phyloP scores from a whole-genome alignment of 2,797 vertebrate species.

The Anguilla marmorata region DNA sequence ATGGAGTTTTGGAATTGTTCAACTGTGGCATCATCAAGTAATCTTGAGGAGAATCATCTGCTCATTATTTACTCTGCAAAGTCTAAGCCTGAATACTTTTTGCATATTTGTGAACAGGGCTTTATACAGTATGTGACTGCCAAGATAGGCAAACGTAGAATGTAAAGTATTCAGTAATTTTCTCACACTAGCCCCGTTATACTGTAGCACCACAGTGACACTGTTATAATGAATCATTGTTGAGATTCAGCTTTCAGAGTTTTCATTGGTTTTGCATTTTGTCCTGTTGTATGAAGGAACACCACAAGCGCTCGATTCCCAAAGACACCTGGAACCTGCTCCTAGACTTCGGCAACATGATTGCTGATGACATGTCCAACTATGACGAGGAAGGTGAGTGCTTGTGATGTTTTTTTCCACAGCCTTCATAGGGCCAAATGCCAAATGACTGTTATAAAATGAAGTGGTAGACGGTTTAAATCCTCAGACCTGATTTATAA shows the following conservation, averaged over 20 bases:
- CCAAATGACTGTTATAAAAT: slow-evolving; percentile 69
- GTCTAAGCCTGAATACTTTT: neutral
- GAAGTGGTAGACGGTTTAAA: slow-evolving; percentile 44
- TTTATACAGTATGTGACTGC: neutral
- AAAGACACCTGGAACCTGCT: slow-evolving; percentile 98
- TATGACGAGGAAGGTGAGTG: slow-evolving; percentile 94
- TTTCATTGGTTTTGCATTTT: slow-evolving; percentile 7
- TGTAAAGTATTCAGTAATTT: neutral
- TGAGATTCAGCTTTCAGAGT: neutral
- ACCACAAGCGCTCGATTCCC: slow-evolving; percentile 95
- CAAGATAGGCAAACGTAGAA: neutral
- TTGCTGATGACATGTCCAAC: slow-evolving; percentile 98
- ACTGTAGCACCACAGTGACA: neutral
- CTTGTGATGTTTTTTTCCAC: neutral
- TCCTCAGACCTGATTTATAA: neutral
- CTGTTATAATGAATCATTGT: neutral
- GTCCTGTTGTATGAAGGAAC: slow-evolving; percentile 74
- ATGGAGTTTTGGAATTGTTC: neutral
- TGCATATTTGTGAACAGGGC: neutral
- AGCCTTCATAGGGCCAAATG: neutral
- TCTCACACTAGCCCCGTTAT: neutral
- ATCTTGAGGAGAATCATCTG: neutral
- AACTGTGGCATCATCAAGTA: neutral
- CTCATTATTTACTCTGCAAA: neutral
- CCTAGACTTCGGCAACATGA: slow-evolving; percentile 95